Conservation (phyloP, 2,797 vertebrate species). For the Xenops minutus region DNA sequence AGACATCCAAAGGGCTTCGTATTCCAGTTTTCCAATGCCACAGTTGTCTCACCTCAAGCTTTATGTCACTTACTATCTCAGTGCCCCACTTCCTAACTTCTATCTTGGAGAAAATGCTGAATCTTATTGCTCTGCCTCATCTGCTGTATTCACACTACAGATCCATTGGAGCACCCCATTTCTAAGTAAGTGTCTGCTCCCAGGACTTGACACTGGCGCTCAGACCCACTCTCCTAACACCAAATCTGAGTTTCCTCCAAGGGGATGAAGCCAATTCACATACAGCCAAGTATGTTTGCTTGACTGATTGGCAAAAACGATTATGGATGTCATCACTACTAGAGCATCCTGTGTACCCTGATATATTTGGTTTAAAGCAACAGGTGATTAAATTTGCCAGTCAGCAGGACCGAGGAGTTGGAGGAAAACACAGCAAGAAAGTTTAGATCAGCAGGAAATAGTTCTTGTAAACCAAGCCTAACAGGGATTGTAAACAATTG, state of each 20-base stretch:
- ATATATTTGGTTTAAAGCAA: not conserved
- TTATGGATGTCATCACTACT: not conserved
- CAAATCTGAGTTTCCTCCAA: not conserved
- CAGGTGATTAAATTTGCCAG: not conserved
- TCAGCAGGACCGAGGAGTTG: not conserved
- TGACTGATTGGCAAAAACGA: not conserved
- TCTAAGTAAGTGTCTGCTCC: not conserved
- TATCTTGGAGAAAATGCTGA: not conserved
- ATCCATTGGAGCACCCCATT: accelerated
- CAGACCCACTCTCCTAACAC: not conserved
- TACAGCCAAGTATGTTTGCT: not conserved
- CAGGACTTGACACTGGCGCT: not conserved
- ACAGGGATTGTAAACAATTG: not conserved
- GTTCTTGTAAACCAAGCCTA: not conserved
- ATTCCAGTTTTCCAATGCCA: not conserved
- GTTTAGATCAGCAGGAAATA: not conserved
- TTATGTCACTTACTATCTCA: not conserved
- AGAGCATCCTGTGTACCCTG: not conserved
- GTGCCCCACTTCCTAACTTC: not conserved
- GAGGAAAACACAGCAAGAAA: not conserved
- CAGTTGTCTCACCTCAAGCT: not conserved
- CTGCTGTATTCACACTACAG: not conserved
- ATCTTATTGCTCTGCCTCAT: not conserved
- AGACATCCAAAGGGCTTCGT: not conserved
- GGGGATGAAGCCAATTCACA: not conserved